phyloP scores from a whole-genome alignment of 1,140 invertebrate species.

The Telenomus remus region DNA sequence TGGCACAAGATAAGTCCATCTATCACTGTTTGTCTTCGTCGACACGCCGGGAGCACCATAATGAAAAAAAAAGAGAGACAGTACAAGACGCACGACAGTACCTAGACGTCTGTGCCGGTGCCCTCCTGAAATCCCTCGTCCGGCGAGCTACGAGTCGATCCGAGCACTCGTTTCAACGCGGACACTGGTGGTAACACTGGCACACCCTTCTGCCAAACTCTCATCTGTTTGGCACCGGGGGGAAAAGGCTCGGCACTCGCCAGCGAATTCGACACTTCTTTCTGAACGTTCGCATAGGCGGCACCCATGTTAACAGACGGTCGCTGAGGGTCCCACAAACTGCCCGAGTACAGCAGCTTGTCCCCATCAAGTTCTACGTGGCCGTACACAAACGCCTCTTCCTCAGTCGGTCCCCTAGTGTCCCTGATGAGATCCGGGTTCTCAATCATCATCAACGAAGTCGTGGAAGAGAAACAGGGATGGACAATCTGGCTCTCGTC shows the following conservation, averaged over 20 bases:
- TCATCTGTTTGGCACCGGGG: conserved; percentile 83
- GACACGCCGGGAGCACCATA: conserved; percentile 67
- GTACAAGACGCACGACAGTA: conserved; percentile 59
- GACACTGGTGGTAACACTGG: conserved; percentile 88
- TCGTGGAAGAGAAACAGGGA: conserved; percentile 80
- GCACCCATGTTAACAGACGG: conserved; percentile 63
- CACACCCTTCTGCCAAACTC: conserved; percentile 89
- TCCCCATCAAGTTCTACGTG: conserved; percentile 80
- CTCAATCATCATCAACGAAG: conserved; percentile 81
- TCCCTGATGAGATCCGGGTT: conserved; percentile 90
- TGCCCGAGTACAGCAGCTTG: conserved; percentile 83
- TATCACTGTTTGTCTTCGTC: conserved; percentile 52
- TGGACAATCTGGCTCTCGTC: conserved; percentile 63
- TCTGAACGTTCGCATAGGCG: conserved; percentile 79
- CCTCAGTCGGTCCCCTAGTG: conserved; percentile 74
- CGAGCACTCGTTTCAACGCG: conserved; percentile 85
- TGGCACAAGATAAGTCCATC: conserved; percentile 53
- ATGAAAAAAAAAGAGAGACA: conserved; percentile 59
- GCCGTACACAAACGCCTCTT: conserved; percentile 61
- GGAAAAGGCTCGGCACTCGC: conserved; percentile 67
- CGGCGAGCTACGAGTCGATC: conserved; percentile 85
- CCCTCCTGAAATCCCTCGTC: conserved; percentile 95
- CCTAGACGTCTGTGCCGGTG: conserved; percentile 91
- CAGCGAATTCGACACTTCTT: conserved; percentile 82
- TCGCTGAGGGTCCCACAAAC: conserved; percentile 74